These are phyloP conservation scores for Sphaerophoria taeniata DNA, from an alignment of 2,888 invertebrate genomes.

Conservation along the genomic window DNA sequence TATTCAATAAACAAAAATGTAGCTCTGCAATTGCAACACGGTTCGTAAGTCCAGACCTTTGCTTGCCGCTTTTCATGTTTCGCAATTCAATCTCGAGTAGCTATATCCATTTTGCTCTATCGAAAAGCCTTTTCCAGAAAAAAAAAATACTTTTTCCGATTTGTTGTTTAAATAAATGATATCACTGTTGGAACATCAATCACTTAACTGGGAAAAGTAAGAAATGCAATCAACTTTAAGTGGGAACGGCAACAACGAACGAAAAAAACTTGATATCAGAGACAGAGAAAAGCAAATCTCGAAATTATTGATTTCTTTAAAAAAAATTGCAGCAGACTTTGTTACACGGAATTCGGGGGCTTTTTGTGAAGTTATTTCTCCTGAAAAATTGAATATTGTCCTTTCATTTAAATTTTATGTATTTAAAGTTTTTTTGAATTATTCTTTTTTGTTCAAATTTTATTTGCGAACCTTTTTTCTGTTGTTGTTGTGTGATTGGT, in stretches of 20 bases:
- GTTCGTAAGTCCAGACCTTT: too few species aligned
- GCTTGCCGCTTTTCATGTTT: too few species aligned
- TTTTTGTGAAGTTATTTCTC: background rate
- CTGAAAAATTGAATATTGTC: background rate
- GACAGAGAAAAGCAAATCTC: conserved; percentile 41
- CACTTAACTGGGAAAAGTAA: conserved; percentile 44
- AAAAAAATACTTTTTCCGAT: background rate
- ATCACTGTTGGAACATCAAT: conserved; percentile 52
- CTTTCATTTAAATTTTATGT: background rate
- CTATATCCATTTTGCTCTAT: background rate
- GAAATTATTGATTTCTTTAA: conserved; percentile 71
- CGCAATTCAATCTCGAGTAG: too few species aligned
- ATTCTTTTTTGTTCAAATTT: conserved; percentile 19
- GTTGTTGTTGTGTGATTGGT: conserved; percentile 46
- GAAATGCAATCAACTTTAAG: conserved; percentile 54
- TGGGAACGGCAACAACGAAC: conserved; percentile 2
- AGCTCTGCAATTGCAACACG: too few species aligned
- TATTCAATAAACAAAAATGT: too few species aligned
- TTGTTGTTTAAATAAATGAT: conserved; percentile 33
- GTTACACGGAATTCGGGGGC: conserved; percentile 11
- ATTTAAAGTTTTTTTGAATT: background rate
- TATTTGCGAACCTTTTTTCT: conserved; percentile 64
- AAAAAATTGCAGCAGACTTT: conserved; percentile 43
- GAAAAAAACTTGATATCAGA: conserved; percentile 39
- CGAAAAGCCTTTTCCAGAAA: background rate